A percentile compares a stretch with the other conserved stretches of the same genome.
These are phyloP conservation scores for Enteromius paludinosus DNA, from an alignment of 2,797 vertebrate species.

Conservation along the genomic window DNA sequence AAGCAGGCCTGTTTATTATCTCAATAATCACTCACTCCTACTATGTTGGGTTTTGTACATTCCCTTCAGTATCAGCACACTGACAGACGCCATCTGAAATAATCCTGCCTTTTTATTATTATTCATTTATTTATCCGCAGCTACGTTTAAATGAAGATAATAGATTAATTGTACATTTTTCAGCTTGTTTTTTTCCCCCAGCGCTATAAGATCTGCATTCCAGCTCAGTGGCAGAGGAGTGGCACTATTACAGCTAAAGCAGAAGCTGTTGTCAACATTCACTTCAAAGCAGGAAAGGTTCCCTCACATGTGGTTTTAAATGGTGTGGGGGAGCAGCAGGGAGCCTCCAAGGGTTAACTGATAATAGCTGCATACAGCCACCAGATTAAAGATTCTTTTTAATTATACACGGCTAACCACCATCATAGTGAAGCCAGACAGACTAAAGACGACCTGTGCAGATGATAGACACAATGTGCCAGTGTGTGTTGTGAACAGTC, in stretches of 20 bases:
- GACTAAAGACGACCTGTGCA: slow-evolving; percentile 55
- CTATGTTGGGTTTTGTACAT: slow-evolving; percentile 4
- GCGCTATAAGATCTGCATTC: slow-evolving; percentile 33
- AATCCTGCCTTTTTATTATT: background rate
- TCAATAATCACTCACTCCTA: slow-evolving; percentile 16
- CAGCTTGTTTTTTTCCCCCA: background rate
- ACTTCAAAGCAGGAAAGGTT: slow-evolving; percentile 73
- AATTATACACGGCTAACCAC: slow-evolving; percentile 64
- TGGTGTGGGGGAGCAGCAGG: slow-evolving; percentile 72
- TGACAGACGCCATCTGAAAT: background rate
- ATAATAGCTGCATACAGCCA: slow-evolving; percentile 67
- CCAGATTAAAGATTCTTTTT: slow-evolving; percentile 71
- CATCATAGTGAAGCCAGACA: slow-evolving; percentile 59
- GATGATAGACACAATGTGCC: slow-evolving; percentile 45
- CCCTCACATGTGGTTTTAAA: slow-evolving; percentile 75
- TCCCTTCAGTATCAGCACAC: slow-evolving; percentile 9
- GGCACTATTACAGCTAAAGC: slow-evolving; percentile 63
- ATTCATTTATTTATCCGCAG: background rate
- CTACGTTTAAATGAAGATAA: background rate
- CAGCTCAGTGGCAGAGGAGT: slow-evolving; percentile 54
- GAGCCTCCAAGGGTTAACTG: slow-evolving; percentile 65
- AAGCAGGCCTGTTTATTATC: slow-evolving; percentile 10
- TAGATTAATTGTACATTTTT: background rate
- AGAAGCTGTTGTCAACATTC: slow-evolving; percentile 69
- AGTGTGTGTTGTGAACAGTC: slow-evolving; percentile 73